A percentile compares a stretch with the other conserved stretches of the same genome.
Conservation (phyloP, 37 sponge, comb jelly and placozoan genomes). For the Trichoplax adhaerens region DNA sequence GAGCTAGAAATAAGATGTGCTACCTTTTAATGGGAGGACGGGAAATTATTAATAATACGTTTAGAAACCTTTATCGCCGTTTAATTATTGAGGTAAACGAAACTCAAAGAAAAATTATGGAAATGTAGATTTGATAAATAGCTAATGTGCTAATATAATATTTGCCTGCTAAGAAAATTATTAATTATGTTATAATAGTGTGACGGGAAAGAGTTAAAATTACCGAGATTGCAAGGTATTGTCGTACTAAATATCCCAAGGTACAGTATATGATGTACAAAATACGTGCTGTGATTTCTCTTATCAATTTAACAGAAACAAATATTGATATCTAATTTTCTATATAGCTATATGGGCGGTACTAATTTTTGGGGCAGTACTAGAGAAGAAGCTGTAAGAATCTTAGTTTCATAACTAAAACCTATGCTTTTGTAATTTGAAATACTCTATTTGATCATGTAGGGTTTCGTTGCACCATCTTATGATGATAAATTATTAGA, state of each 20-base stretch:
- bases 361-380: slow-evolving; percentile 97
- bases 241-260: slow-evolving; percentile 81
- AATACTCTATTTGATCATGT: background rate
- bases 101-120: background rate
- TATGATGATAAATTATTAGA: slow-evolving; percentile 82
- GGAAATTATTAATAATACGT: slow-evolving; percentile 50
- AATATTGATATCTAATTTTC: background rate
- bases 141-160: too few relatives aligned
- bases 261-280: slow-evolving; percentile 7
- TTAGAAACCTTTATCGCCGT: slow-evolving; percentile 40
- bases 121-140: background rate
- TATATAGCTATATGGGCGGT: slow-evolving; percentile 83
- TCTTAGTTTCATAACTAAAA: background rate
- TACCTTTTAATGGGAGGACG: slow-evolving; percentile 56
- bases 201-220: slow-evolving; percentile 47
- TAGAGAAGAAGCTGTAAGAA: slow-evolving; percentile 38
- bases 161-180: too few relatives aligned
- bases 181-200: slow-evolving; percentile 19
- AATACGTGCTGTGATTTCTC: slow-evolving; percentile 1
- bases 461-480: slow-evolving; percentile 72
- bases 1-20: slow-evolving; percentile 63
- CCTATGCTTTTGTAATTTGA: background rate
- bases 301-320: background rate
- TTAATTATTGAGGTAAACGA: slow-evolving; percentile 28
- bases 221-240: slow-evolving; percentile 70